phyloP scores from a whole-genome alignment of 1,140 invertebrate genomes.

The Thalassaphorura encarpata region DNA sequence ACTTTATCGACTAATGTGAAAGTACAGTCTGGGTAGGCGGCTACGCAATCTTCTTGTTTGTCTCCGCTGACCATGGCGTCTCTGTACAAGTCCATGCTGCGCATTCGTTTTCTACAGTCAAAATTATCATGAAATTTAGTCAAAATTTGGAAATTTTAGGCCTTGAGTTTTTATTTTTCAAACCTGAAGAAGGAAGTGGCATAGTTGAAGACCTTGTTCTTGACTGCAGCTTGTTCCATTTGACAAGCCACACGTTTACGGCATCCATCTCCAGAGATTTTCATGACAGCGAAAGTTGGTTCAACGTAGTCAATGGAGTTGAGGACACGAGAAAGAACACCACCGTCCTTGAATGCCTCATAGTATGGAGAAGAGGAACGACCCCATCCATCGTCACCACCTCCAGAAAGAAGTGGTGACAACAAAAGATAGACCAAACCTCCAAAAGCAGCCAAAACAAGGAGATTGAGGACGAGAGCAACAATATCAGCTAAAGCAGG shows the following conservation, averaged over 20 bases:
- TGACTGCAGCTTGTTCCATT: slow-evolving; percentile 31
- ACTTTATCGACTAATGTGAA: slow-evolving; percentile 33
- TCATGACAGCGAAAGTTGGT: slow-evolving; percentile 33
- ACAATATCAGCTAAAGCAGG: slow-evolving; percentile 33
- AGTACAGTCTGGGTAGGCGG: slow-evolving; percentile 28
- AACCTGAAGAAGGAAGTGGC: slow-evolving; percentile 32
- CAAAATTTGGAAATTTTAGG: not conserved
- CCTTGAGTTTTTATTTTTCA: not conserved
- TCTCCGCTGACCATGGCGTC: slow-evolving; percentile 29
- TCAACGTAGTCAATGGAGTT: slow-evolving; percentile 34
- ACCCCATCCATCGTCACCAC: slow-evolving; percentile 30
- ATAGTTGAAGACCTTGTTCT: slow-evolving; percentile 32
- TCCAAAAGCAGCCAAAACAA: slow-evolving; percentile 32
- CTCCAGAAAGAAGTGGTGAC: slow-evolving; percentile 29
- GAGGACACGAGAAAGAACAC: slow-evolving; percentile 30
- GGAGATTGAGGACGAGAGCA: slow-evolving; percentile 31
- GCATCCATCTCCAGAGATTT: slow-evolving; percentile 32
- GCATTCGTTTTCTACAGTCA: slow-evolving; percentile 30
- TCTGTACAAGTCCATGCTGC: slow-evolving; percentile 34
- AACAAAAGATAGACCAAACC: slow-evolving; percentile 32
- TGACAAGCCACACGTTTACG: slow-evolving; percentile 32
- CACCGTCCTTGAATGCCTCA: slow-evolving; percentile 32
- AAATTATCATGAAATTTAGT: not conserved
- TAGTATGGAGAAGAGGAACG: slow-evolving; percentile 30
- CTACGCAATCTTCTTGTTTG: slow-evolving; percentile 29